Evolutionary conservation across 1,140 invertebrate genomes (phyloP).

Genomic region (Magallana angulata): DNA sequence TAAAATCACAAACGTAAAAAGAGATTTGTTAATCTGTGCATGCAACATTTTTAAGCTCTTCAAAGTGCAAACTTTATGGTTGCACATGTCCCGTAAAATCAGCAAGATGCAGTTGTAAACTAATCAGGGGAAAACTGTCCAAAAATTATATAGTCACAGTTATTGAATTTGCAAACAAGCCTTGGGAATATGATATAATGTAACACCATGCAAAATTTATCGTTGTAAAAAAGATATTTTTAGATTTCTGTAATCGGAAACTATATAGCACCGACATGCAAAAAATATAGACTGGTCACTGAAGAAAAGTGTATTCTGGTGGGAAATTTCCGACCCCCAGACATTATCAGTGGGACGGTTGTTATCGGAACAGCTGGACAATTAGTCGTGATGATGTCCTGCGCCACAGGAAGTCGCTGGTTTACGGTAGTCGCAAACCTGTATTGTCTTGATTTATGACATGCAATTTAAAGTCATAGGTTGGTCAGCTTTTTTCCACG

Average conservation of each 20-base stretch:
- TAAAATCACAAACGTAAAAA: slow-evolving; percentile 23
- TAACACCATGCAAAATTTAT: background rate
- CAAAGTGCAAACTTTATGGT: slow-evolving; percentile 12
- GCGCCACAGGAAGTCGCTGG: background rate
- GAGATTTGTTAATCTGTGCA: slow-evolving; percentile 30
- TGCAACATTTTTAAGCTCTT: slow-evolving; percentile 25
- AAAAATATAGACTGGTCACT: background rate
- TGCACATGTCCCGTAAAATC: slow-evolving; percentile 33
- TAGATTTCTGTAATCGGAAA: background rate
- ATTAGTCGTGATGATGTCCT: slow-evolving; percentile 26
- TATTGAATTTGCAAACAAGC: background rate
- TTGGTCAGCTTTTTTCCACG: too few species aligned
- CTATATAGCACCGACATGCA: too few species aligned
- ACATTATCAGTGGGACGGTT: background rate
- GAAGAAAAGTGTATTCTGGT: background rate
- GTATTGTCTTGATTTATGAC: background rate
- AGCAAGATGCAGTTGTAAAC: slow-evolving; percentile 31
- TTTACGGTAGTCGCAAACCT: background rate
- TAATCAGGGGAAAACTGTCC: background rate
- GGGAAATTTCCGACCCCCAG: background rate
- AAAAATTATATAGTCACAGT: background rate
- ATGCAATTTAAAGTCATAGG: too few species aligned
- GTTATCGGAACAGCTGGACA: slow-evolving; percentile 25
- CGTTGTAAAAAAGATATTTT: background rate
- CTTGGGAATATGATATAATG: background rate